Base-by-base conservation (phyloP, 2,797 vertebrate species). In the Anguilla pacifica region DNA sequence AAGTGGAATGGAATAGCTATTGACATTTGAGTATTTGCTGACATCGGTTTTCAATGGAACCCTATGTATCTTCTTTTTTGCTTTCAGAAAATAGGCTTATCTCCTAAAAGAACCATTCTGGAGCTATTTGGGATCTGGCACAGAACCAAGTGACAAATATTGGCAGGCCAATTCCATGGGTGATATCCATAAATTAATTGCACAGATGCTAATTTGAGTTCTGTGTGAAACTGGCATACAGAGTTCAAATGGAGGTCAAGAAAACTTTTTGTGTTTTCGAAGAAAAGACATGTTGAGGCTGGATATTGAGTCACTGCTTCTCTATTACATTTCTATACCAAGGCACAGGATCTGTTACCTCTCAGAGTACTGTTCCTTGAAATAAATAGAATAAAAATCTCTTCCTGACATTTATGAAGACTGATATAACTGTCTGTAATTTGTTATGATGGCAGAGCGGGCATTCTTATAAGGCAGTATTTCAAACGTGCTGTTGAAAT, bases 181-280 rank as follows among this genome's bases (percentile, higher is more conserved):
- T 25, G 77, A 49, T 81, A 46, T 46, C 19, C 77, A 81, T 81
- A 49, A 81, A 81, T 81, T 46, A 81, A 81, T 49, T 81, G 35
- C 77, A 46, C 39, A 46, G 77, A 81, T 49, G 77, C 31, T 81
- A 46, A 81, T 81, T 81, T 81, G 19, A 81, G 6, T 39, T 35
- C 17, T 43, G 43, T 25, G 15, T 43, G 17, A 81, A 81, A 81
- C 9, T 22, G 43, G 77, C 77, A 81, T 81, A 25, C 19, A 25
- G 43, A 81, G 77, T 81, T 81, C 77, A 81, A 19, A 81, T 46
- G 35, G 77, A 81, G 77, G 77, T 81, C 49, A 46, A 22, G 39
- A 46, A 81, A 79, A 79, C 74, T 49, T 81, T 53, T 46, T 22
- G 43, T 6, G 43, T 81, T 81, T 81, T 49, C 5, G 22, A 74